A percentile compares a stretch with the other conserved stretches of the same genome.
These are phyloP conservation scores for Spilarctia lutea DNA, from an alignment of 2,888 invertebrate species.

Conservation along the genomic window DNA sequence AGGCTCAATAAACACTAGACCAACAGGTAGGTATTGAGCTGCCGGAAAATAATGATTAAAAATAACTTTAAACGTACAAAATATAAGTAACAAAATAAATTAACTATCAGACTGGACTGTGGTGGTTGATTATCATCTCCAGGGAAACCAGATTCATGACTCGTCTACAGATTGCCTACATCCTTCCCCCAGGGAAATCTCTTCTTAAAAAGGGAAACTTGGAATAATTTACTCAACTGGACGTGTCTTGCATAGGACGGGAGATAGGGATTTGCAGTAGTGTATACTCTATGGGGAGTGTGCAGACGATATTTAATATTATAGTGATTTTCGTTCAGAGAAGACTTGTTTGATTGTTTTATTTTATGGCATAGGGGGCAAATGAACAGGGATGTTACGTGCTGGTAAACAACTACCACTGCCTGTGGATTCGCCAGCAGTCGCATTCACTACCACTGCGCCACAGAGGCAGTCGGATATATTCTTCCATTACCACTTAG, in stretches of 20 bases:
- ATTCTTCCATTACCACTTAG: no score
- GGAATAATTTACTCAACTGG: background rate
- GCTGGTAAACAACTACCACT: no score
- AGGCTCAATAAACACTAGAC: no score
- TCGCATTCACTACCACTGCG: no score
- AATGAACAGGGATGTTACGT: no score
- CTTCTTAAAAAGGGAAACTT: background rate
- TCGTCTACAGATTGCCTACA: background rate
- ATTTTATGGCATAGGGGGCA: no score
- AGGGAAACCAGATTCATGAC: background rate
- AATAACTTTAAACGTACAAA: background rate
- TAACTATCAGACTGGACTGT: background rate
- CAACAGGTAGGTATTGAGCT: no score
- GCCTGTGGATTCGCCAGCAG: no score
- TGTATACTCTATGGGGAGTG: background rate
- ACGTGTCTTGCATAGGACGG: background rate
- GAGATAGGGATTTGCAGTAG: background rate
- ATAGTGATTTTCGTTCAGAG: background rate
- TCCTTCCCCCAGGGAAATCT: background rate
- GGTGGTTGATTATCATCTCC: background rate
- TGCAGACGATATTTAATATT: background rate
- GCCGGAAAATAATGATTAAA: background rate
- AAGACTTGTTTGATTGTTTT: no score
- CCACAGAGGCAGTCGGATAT: no score
- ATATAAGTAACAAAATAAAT: background rate